phyloP scores from a whole-genome alignment of 2,113 vertebrate genomes.

The Seriola rivoliana region DNA sequence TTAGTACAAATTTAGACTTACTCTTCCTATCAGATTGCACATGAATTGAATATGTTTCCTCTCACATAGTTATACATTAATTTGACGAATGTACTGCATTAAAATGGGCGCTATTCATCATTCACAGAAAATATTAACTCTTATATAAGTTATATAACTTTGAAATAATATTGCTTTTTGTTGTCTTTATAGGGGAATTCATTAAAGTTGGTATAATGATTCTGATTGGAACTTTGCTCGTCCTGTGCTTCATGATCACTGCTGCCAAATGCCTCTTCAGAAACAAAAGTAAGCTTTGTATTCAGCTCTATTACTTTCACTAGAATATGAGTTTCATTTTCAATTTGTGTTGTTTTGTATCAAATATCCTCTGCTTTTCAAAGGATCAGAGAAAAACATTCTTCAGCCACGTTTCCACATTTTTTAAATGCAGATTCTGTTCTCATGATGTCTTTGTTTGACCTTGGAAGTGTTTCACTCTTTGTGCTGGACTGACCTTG shows the following conservation, averaged over 20 bases:
- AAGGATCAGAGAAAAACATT: neutral
- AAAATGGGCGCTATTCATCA: neutral
- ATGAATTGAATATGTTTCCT: neutral
- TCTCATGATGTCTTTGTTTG: slow-evolving; percentile 45
- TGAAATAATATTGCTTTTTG: neutral
- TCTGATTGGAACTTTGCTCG: slow-evolving; percentile 37
- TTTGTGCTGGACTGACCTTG: slow-evolving; percentile 59
- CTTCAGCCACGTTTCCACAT: slow-evolving; percentile 3
- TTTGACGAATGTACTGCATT: neutral
- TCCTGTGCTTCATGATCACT: slow-evolving; percentile 29
- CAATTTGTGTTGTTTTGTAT: neutral
- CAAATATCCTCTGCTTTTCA: neutral
- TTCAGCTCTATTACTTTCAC: neutral
- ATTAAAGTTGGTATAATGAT: neutral
- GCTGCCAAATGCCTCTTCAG: slow-evolving; percentile 28
- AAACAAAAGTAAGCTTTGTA: slow-evolving; percentile 66
- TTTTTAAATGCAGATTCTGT: slow-evolving; percentile 17
- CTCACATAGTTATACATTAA: neutral
- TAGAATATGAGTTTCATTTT: neutral
- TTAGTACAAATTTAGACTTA: neutral
- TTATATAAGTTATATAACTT: too few relatives aligned
- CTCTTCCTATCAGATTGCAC: too few relatives aligned
- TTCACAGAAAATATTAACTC: neutral
- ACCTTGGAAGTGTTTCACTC: slow-evolving; percentile 61
- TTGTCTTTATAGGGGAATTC: slow-evolving; percentile 36